phyloP scores from a whole-genome alignment of 2,888 invertebrate genomes.

The Phymatocera aterrima region DNA sequence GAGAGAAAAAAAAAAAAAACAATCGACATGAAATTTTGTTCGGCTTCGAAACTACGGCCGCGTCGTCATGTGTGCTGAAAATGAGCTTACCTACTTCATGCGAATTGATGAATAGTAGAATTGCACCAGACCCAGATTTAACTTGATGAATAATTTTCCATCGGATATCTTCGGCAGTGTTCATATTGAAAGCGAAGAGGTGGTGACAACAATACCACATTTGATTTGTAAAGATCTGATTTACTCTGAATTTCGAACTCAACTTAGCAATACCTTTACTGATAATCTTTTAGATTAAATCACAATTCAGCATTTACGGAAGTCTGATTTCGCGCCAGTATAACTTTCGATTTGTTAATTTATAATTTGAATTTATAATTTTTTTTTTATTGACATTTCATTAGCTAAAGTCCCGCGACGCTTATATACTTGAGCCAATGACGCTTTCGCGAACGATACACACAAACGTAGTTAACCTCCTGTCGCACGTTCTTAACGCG shows the following conservation, averaged over 20 bases:
- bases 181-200: conserved; percentile 4
- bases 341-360: background rate
- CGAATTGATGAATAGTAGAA: background rate
- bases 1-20: no score
- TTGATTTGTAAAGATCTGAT: conserved; percentile 17
- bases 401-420: background rate
- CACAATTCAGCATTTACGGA: conserved; percentile 25
- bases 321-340: background rate
- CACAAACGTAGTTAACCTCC: background rate
- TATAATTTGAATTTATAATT: background rate
- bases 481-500: background rate
- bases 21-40: no score
- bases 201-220: background rate
- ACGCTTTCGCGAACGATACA: background rate
- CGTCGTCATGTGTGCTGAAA: background rate
- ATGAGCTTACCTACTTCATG: background rate
- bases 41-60: background rate
- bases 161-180: background rate
- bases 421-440: background rate
- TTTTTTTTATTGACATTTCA: background rate
- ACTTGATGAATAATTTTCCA: background rate
- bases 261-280: background rate
- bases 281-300: conserved; percentile 39
- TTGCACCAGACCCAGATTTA: background rate
- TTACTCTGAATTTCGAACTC: conserved; percentile 7